Evolutionary conservation across 2,888 invertebrate genomes (phyloP), one percentile per base, ranked within the genome.

Genomic region (Diloba caeruleocephala): DNA sequence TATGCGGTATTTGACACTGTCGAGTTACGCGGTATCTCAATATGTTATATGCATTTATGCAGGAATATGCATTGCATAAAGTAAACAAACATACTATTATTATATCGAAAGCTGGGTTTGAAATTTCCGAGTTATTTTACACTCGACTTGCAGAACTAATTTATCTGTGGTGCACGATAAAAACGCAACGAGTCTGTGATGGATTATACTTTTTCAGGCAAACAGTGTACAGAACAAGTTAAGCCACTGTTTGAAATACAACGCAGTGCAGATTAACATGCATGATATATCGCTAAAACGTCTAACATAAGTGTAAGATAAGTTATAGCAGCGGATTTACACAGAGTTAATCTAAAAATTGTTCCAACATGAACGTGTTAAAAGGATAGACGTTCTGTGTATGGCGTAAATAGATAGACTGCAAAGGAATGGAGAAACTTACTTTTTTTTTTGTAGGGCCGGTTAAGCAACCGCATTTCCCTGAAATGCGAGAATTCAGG

Each of bases 251-350:
- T 74, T 71, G 66, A 67, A 64, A 68, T 76, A 74, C 68, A 72
- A 68, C 71, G 67, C 66, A 60, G 61, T 53, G 59, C 50, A 78
- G 75, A 81, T 81, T 75, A 80, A 71, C 74, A 63, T 65, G 60
- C 61, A 65, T 77, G 82, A 82, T 81, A 77, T 74, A 80, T 68
- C 58, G 71, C 45, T 42, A 63, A 63, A 68, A 49, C 60, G 60
- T 50, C 69, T 58, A 62, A 67, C 55, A 68, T 50, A 54, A 62
- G 56, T 59, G 61, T 48, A 23, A 51, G 10, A 48, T 59, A 66
- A 68, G 42, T 73, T 73, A 74, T 72, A 34, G 54, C 36, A 52
- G 41, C 49, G 17, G 43, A 50, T 41, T 42, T 32, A 50, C 33
- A 39, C 10, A 55, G 57, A 29, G 50, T 23, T 29, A 51, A 58